Conservation (phyloP, 2,888 invertebrate species). For the Leistus spinibarbis region DNA sequence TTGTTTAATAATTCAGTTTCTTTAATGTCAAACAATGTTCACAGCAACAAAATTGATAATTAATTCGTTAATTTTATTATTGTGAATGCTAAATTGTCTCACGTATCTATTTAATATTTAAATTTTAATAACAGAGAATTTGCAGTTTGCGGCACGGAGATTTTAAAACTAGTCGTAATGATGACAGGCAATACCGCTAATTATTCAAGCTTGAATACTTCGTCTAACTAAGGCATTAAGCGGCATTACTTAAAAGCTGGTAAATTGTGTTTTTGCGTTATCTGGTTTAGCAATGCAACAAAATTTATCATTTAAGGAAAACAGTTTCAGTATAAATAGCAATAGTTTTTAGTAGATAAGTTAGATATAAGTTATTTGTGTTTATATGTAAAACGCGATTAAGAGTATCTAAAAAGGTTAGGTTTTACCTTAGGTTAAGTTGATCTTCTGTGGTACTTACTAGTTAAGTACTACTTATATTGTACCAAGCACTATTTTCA, state of each 20-base stretch:
- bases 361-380: background rate
- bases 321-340: background rate
- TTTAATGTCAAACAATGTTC: no score
- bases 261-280: constrained; percentile 1
- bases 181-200: no score
- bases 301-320: background rate
- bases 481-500: background rate
- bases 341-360: background rate
- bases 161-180: no score
- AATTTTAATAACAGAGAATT: no score
- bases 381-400: background rate
- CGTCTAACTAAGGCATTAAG: background rate
- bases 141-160: no score
- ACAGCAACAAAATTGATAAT: no score
- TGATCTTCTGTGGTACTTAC: background rate
- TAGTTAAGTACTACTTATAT: background rate
- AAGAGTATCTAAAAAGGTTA: background rate
- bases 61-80: no score
- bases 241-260: constrained; percentile 11
- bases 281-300: background rate
- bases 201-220: no score
- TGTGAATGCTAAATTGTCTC: no score
- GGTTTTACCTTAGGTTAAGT: background rate
- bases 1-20: no score
- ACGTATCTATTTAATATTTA: no score